Conservation (phyloP, 2,113 vertebrate species). For the Gnathonemus echidnorhynchus region DNA sequence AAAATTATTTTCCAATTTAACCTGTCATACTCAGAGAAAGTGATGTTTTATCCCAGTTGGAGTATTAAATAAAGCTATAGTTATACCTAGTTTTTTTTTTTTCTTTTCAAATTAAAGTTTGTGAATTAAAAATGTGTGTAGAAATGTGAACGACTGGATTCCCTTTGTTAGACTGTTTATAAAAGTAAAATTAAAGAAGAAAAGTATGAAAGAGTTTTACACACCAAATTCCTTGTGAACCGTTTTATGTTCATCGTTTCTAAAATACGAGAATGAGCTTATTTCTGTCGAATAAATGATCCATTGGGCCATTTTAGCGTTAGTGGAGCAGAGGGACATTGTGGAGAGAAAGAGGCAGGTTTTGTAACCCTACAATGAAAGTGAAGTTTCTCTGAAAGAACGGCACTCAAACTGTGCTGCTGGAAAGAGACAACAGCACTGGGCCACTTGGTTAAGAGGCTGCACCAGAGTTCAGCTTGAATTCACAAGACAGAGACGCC, state of each 20-base stretch:
- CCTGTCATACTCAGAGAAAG: background rate
- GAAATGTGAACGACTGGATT: background rate
- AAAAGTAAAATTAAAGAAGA: background rate
- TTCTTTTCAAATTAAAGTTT: background rate
- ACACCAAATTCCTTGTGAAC: background rate
- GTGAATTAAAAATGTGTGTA: background rate
- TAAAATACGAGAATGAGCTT: background rate
- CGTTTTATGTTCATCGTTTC: background rate
- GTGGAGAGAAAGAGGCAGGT: background rate
- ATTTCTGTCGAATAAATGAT: background rate
- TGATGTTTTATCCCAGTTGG: background rate
- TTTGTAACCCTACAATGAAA: background rate
- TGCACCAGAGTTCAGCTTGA: constrained; percentile 44
- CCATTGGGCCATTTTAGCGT: background rate
- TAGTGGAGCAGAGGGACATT: background rate
- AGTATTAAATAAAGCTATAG: background rate
- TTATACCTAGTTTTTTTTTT: background rate
- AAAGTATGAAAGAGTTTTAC: background rate
- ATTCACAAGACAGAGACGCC: constrained; percentile 44
- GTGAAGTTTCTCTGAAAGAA: background rate
- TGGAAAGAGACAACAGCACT: constrained; percentile 26
- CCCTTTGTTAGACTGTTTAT: background rate
- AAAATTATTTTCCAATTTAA: background rate
- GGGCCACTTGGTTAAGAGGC: constrained; percentile 44
- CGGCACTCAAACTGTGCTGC: constrained; percentile 25